Evolutionary conservation across 2,888 invertebrate species (phyloP).

Genomic region (Microplitis manilae): DNA sequence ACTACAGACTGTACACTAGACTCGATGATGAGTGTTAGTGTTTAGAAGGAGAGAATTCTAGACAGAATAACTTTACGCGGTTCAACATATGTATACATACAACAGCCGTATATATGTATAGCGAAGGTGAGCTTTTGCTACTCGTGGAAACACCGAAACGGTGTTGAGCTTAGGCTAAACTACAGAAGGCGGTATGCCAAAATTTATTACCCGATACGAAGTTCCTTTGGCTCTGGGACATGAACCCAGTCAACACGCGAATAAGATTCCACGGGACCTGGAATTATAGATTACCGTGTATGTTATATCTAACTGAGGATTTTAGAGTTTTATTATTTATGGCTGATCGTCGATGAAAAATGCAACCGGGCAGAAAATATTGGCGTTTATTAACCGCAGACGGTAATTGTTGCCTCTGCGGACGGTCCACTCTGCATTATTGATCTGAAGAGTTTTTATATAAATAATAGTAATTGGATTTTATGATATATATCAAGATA

Average conservation of each 20-base stretch:
- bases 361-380: conserved; percentile 74
- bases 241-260: conserved; percentile 34
- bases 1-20: too few species aligned
- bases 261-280: conserved; percentile 34
- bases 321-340: too few species aligned
- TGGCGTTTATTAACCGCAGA: conserved; percentile 75
- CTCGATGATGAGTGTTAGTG: too few species aligned
- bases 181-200: conserved; percentile 27
- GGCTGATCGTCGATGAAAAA: conserved; percentile 73
- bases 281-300: conserved; percentile 15
- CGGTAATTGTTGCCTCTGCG: conserved; percentile 73
- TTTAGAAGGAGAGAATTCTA: background rate
- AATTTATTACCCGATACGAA: conserved; percentile 44
- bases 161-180: conserved; percentile 2
- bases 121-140: conserved; percentile 21
- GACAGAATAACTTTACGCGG: background rate
- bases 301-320: conserved; percentile 4
- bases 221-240: conserved; percentile 26
- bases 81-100: background rate
- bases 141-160: background rate
- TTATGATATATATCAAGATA: background rate
- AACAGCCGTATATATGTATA: background rate
- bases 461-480: background rate
- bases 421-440: conserved; percentile 58
- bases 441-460: conserved; percentile 44